Evolutionary conservation across 2,888 invertebrate species (phyloP), one percentile per base, ranked within the genome.

Genomic region (Archips crataeganus): DNA sequence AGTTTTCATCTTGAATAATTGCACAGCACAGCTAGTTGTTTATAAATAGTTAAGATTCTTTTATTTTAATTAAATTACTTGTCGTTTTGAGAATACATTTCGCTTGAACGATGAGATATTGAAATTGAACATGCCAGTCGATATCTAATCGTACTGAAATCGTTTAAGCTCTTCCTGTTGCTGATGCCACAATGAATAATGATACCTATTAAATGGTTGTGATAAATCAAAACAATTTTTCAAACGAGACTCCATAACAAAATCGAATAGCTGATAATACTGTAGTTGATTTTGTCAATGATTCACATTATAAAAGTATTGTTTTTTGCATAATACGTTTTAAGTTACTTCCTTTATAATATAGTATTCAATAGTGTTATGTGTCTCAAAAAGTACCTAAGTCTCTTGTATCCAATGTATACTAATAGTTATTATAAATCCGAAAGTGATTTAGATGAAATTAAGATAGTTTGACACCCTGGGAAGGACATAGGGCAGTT

Each of bases 161-260:
- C 70, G 70, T 63, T 70, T 57, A 62, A 57, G 63, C 11, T 57
- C 70, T 70, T 63, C 70, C 70, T 70, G 57, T 63, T 62, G 69
- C 51, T 54, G 45, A 15, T 57, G 63, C 34, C 63, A 65, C 65
- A n/a, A 45, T 63, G 70, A 70, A 70, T 70, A 63, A 70, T 63
- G 62, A 63, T 57, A 63, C 70, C 34, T 63, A 63, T 70, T 70
- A 63, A 63, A 70, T 34, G 54, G 23, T 45, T 23, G 39, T 54
- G 23, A 62, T 70, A 70, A 70, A 54, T 70, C 39, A 70, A 45
- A 57, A n/a, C 42, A 8, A 63, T 63, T 63, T 63, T 57, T 70
- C 54, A 70, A 45, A 8, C 32, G 32, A 34, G 67, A 59, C 67
- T 10, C 59, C 42, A n/a, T n/a, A 23, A 42, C 57, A 15, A 45